Base-by-base conservation (phyloP, 2,888 invertebrate genomes). In the Stictocephala bisonia region DNA sequence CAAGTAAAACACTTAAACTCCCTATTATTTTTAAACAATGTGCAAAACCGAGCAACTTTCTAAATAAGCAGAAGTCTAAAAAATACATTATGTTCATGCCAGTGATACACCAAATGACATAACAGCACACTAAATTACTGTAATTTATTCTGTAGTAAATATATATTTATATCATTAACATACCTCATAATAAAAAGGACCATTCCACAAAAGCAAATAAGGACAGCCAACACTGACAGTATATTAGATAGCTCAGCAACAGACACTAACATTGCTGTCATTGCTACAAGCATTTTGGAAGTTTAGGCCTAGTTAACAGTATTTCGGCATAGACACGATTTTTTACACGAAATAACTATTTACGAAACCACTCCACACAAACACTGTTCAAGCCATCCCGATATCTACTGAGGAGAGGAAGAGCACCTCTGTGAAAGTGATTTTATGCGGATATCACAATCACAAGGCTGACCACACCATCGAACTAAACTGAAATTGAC, bases 241-340 rank as follows among this genome's bases (percentile, higher is more conserved):
- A 92, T 90, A 85, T 91, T 92, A 80, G 91, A 90, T 84, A 92
- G 86, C 84, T 92, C 92, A 76, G 90, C 90, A 82, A 91, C 87
- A 77, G 91, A 91, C 79, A 91, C 86, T 78, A 88, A 83, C 85
- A 88, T 87, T 79, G 88, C 86, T 81, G 87, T 87, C 86, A 88
- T 84, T 80, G 85, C 80, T 69, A 82, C 79, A 75, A 82, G 78
- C 81, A 81, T 81, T 72, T 67, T 75, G 71, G 27, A 22, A 24
- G 41, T n/a, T 26, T 56, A 69, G 50, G 40, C 15, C 58, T 56
- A 68, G 60, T 58, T 53, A 69, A 73, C 50, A 73, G 69, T 68
- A 40, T 73, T 50, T 15, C 51, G 20, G 50, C 9, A 44, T 27
- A 44, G 40, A 26, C 35, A 31, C 7, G 51, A 40, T 50, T 40